Conservation (phyloP, 37 sponge, comb jelly and placozoan species). For the Halichondria panicea region DNA sequence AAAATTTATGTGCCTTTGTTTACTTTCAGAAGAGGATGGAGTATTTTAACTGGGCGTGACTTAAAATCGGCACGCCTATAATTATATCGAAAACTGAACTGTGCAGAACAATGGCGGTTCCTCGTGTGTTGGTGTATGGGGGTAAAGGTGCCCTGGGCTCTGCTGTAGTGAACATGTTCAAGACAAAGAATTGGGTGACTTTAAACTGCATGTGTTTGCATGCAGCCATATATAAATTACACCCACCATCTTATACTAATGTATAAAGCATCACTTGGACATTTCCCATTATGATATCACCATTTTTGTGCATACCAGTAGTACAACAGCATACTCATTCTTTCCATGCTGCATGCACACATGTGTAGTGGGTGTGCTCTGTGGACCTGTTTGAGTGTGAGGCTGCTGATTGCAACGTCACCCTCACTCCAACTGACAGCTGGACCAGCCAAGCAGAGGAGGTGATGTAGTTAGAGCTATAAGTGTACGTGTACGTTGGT, state of each 20-base stretch:
- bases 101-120: constrained; percentile 15
- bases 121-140: constrained; percentile 89
- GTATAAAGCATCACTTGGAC: too few species aligned
- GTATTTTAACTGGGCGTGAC: too few species aligned
- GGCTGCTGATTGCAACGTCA: constrained; percentile 85
- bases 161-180: constrained; percentile 79
- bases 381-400: constrained; percentile 84
- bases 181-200: constrained; percentile 81
- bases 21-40: background rate
- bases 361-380: constrained; percentile 77
- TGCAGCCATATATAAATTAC: background rate
- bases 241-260: too few species aligned
- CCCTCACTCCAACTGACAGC: constrained; percentile 67
- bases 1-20: background rate
- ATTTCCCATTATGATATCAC: too few species aligned
- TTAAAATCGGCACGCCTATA: too few species aligned
- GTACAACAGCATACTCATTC: too few species aligned
- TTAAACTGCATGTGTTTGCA: background rate
- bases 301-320: too few species aligned
- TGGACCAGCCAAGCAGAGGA: constrained; percentile 81
- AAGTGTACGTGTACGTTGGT: too few species aligned
- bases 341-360: background rate
- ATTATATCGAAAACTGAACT: background rate
- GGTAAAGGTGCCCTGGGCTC: constrained; percentile 96
- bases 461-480: constrained; percentile 40